phyloP scores from a whole-genome alignment of 2,113 vertebrate species.

The Thinocorus orbignyianus region DNA sequence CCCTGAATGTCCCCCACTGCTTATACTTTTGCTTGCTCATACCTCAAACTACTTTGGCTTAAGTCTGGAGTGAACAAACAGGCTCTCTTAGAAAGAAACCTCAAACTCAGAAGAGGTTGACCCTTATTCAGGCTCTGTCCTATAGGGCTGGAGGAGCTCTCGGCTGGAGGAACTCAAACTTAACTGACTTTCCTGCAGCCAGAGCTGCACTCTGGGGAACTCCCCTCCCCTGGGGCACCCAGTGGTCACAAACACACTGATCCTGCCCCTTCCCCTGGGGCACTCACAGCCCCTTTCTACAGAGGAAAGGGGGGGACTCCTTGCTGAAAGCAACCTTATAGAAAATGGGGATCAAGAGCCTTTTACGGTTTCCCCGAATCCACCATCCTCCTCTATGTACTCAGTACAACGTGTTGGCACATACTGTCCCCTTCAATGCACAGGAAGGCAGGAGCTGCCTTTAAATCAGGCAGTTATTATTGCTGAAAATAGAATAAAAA shows the following conservation, averaged over 20 bases:
- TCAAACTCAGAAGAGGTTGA: background rate
- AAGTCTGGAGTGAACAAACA: background rate
- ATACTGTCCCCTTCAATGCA: accelerated
- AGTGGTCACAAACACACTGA: background rate
- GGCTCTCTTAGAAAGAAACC: background rate
- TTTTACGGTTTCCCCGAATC: background rate
- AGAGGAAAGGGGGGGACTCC: background rate
- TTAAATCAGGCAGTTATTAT: background rate
- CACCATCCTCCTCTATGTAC: background rate
- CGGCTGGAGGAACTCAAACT: background rate
- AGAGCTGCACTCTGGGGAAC: background rate
- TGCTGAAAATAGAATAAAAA: background rate
- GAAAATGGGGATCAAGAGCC: background rate
- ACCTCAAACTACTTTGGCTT: background rate
- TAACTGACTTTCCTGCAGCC: background rate
- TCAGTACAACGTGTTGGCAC: accelerated
- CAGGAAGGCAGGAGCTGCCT: background rate
- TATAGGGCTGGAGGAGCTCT: background rate
- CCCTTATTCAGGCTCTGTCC: background rate
- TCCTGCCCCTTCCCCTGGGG: background rate
- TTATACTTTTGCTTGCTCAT: background rate
- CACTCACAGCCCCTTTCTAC: background rate
- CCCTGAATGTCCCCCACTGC: background rate
- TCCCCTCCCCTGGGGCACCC: background rate
- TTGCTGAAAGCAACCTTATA: background rate